These are phyloP conservation scores for Liopterus haemorrhoidalis DNA, from an alignment of 2,888 invertebrate species.

Conservation along the genomic window DNA sequence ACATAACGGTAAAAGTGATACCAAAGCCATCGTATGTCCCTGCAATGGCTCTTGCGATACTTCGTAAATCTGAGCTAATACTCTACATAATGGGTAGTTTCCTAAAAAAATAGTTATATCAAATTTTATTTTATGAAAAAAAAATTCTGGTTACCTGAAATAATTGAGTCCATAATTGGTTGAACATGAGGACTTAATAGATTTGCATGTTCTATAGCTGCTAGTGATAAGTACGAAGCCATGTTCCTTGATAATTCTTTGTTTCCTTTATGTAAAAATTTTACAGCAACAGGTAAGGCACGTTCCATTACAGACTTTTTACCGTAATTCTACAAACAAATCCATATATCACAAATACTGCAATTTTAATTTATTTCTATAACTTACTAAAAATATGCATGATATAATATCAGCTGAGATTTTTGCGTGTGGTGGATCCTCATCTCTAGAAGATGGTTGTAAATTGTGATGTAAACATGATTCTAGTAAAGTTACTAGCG, in stretches of 20 bases:
- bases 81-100: slow-evolving; percentile 81
- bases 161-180: slow-evolving; percentile 84
- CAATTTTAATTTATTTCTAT: slow-evolving; percentile 15
- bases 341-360: slow-evolving; percentile 13
- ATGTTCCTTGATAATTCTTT: slow-evolving; percentile 83
- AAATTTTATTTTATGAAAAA: background rate
- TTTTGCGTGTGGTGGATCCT: slow-evolving; percentile 93
- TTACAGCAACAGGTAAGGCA: slow-evolving; percentile 84
- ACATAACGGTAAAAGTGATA: slow-evolving; percentile 73
- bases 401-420: slow-evolving; percentile 93
- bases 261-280: slow-evolving; percentile 85
- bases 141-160: slow-evolving; percentile 76
- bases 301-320: slow-evolving; percentile 71
- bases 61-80: slow-evolving; percentile 84
- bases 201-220: slow-evolving; percentile 85
- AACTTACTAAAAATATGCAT: slow-evolving; percentile 84
- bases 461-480: slow-evolving; percentile 85
- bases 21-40: slow-evolving; percentile 76
- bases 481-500: slow-evolving; percentile 77
- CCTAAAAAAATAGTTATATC: slow-evolving; percentile 50
- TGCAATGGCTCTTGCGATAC: slow-evolving; percentile 82
- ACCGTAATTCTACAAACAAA: slow-evolving; percentile 57
- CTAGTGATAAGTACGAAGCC: slow-evolving; percentile 85
- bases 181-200: slow-evolving; percentile 81
- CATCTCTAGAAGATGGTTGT: slow-evolving; percentile 69